Percentiles rank a stretch among this genome's conserved stretches.
phyloP scores from a whole-genome alignment of 2,888 invertebrate genomes.

The Dolichomitus sp. region DNA sequence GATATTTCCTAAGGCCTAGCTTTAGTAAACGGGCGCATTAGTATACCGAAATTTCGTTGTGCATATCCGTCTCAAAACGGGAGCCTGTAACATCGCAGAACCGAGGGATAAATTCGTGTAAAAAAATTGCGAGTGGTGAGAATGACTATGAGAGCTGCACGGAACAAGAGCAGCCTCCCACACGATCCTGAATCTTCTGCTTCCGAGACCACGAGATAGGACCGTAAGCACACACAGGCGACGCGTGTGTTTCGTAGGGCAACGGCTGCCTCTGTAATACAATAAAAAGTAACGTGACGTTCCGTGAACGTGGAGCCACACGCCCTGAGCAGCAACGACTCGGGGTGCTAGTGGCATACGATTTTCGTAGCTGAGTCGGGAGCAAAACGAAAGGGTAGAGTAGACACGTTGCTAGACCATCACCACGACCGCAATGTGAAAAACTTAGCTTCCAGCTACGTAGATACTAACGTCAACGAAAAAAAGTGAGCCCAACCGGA shows the following conservation, averaged over 20 bases:
- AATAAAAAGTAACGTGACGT: constrained; percentile 36
- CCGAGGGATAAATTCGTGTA: constrained; percentile 11
- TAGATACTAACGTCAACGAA: constrained; percentile 26
- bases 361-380: constrained; percentile 15
- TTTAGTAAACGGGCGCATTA: constrained; percentile 10
- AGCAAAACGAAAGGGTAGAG: constrained; percentile 37
- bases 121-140: constrained; percentile 10
- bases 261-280: constrained; percentile 14
- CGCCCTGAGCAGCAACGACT: constrained; percentile 9
- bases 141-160: not conserved
- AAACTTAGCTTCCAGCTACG: constrained; percentile 37
- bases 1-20: not conserved
- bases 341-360: constrained; percentile 1
- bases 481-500: constrained; percentile 60
- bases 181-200: constrained; percentile 10
- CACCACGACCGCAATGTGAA: constrained; percentile 25
- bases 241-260: constrained; percentile 11
- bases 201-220: constrained; percentile 9
- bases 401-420: constrained; percentile 34
- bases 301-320: constrained; percentile 1
- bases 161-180: not conserved
- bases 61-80: not conserved
- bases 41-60: constrained; percentile 20
- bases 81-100: constrained; percentile 7
- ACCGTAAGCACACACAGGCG: not conserved